phyloP scores from a whole-genome alignment of 2,113 vertebrate genomes.

The Indicator indicator region DNA sequence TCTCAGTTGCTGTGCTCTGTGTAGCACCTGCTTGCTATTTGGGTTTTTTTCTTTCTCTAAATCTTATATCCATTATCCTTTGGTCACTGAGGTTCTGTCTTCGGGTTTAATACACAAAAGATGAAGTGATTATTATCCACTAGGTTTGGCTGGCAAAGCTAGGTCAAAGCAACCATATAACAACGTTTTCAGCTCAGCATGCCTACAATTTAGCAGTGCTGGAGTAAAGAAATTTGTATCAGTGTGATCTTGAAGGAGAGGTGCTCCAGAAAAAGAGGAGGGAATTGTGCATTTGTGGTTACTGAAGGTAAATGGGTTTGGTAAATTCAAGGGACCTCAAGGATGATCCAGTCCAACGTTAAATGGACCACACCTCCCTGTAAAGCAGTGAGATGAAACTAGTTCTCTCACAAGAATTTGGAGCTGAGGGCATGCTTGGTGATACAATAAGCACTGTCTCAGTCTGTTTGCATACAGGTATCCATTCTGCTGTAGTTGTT shows the following conservation, averaged over 20 bases:
- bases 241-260: neutral
- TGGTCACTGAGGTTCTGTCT: neutral
- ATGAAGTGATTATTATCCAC: neutral
- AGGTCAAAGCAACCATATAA: neutral
- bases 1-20: neutral
- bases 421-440: accelerated
- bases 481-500: accelerated
- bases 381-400: neutral
- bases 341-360: too few relatives aligned
- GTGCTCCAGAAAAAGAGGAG: neutral
- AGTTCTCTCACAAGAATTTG: neutral
- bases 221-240: neutral
- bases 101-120: neutral
- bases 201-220: neutral
- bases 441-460: neutral
- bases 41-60: neutral
- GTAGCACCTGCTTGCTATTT: neutral
- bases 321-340: too few relatives aligned
- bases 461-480: neutral
- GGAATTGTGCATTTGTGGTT: neutral
- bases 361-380: neutral
- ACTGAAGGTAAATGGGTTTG: neutral
- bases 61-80: neutral
- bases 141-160: neutral
- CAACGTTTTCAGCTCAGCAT: neutral